These are phyloP conservation scores for Pseudolycoriella hygida DNA, from an alignment of 2,888 invertebrate genomes.

Conservation along the genomic window DNA sequence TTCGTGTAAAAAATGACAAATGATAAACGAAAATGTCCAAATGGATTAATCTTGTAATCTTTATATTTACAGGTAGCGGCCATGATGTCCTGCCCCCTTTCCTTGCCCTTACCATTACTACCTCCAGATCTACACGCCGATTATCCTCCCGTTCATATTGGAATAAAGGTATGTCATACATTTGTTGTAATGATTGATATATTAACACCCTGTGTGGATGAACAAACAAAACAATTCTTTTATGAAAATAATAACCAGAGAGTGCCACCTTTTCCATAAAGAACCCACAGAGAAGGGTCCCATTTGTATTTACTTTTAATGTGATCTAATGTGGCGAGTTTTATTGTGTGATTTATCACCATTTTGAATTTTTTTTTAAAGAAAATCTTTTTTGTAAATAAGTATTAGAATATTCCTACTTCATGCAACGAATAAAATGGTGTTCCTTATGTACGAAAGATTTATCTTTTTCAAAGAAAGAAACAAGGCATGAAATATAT, in stretches of 20 bases:
- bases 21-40: too few relatives aligned
- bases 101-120: slow-evolving; percentile 29
- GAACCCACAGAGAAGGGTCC: background rate
- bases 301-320: slow-evolving; percentile 2
- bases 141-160: slow-evolving; percentile 28
- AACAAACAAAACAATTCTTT: too few relatives aligned
- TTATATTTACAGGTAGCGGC: slow-evolving; percentile 26
- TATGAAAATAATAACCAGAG: background rate
- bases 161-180: slow-evolving; percentile 24
- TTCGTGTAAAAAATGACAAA: too few relatives aligned
- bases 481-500: background rate
- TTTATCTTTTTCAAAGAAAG: background rate
- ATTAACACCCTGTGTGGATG: too few relatives aligned
- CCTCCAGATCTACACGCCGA: slow-evolving; percentile 29
- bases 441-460: background rate
- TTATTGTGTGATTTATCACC: slow-evolving; percentile 4
- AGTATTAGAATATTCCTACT: too few relatives aligned
- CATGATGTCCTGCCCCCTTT: slow-evolving; percentile 33
- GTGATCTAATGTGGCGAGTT: slow-evolving; percentile 4
- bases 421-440: too few relatives aligned
- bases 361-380: background rate
- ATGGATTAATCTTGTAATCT: slow-evolving; percentile 10
- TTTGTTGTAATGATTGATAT: background rate
- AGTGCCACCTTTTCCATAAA: background rate
- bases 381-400: background rate